Conservation (phyloP, 2,888 invertebrate species). For the Acanthopleura granulata region DNA sequence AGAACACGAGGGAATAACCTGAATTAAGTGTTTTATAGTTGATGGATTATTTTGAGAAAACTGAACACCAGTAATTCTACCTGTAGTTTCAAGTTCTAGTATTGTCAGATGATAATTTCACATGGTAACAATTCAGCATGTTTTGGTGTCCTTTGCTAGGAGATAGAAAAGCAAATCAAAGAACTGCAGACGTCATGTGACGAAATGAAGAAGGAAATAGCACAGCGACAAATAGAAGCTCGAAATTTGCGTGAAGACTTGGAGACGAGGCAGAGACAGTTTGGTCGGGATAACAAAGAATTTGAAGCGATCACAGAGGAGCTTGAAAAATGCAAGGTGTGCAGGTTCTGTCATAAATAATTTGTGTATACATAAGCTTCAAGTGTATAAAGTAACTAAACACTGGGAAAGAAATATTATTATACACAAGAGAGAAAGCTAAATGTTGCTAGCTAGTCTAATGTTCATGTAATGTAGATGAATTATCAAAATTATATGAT, state of each 20-base stretch:
- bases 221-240: constrained; percentile 61
- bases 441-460: too few relatives aligned
- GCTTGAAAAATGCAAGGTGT: constrained; percentile 62
- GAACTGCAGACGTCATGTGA: constrained; percentile 63
- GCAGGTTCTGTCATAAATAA: background rate
- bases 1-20: too few relatives aligned
- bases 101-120: too few relatives aligned
- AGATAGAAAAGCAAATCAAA: constrained; percentile 67
- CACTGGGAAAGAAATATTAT: too few relatives aligned
- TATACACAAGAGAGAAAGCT: too few relatives aligned
- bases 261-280: constrained; percentile 50
- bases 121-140: too few relatives aligned
- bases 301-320: constrained; percentile 57
- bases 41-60: too few relatives aligned
- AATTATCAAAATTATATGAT: too few relatives aligned
- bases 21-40: too few relatives aligned
- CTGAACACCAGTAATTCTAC: too few relatives aligned
- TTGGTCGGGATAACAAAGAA: constrained; percentile 52
- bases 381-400: background rate
- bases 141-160: constrained; percentile 42
- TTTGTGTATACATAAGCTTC: background rate
- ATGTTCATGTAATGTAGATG: too few relatives aligned
- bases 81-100: too few relatives aligned
- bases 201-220: constrained; percentile 67
- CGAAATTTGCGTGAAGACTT: constrained; percentile 66